Base-by-base conservation (phyloP, 1,140 invertebrate species). In the Macrotrachela quadricornifera region DNA sequence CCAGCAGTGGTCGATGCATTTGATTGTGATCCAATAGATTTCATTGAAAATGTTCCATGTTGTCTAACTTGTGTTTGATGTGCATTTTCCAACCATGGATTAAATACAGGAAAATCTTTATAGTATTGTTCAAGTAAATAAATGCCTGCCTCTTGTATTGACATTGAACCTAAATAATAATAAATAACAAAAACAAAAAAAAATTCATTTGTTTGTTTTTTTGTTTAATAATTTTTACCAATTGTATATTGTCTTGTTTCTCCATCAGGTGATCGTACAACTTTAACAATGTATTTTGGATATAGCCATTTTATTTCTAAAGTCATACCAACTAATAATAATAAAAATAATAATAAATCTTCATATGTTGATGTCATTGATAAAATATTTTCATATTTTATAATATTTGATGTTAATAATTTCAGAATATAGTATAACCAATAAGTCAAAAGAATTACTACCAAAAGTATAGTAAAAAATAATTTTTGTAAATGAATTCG, bases 351-450 rank as follows among this genome's bases (percentile, higher is more conserved):
- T 43, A 96, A 70, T 1, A 87, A 85, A 69, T 95, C 87, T 1
- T 84, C 78, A 60, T 91, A 77, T 61, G 82, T 86, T 14, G 81
- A 80, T 14, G 87, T 82, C 68, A 90, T 92, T 57, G 80, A 78
- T 3, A 94, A 85, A 60, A 92, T 75, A 46, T 79, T 79, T 49
- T 62, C 61, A 57, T 62, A 69, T 14, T 57, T 56, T 38, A 63
- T 52, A 52, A 66, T 57, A 60, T 64, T 52, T 57, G 67, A 61
- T 63, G 73, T 63, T 57, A 74, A 54, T 57, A 86, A 78, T 75
- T 91, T 80, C 44, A 90, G 85, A 59, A 85, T 80, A 64, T 94
- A 97, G 68, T 96, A 96, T 1, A 96, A 72, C 90, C 91, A 97
- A 71, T 86, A 94, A 13, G 86, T 80, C 72, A 92, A 88, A 52